phyloP scores from a whole-genome alignment of 2,113 vertebrate genomes.

The Cavia aperea region DNA sequence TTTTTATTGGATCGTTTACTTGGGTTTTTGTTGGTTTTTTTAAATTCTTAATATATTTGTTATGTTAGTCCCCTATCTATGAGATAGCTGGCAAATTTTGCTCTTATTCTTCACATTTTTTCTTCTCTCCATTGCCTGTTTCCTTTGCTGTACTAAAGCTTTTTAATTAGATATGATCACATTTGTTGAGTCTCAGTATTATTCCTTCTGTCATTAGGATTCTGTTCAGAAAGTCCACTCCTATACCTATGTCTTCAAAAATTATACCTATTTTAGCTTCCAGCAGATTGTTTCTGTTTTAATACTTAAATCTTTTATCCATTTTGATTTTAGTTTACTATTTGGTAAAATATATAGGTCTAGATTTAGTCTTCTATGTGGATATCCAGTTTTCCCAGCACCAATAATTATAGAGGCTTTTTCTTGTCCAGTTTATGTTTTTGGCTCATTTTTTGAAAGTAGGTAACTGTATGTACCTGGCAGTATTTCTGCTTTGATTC shows the following conservation, averaged over 20 bases:
- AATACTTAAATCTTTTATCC: background rate
- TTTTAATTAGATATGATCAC: background rate
- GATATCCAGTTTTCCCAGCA: background rate
- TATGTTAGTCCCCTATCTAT: background rate
- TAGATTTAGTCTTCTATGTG: background rate
- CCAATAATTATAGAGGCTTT: background rate
- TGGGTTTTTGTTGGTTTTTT: background rate
- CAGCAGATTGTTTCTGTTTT: background rate
- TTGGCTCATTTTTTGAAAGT: background rate
- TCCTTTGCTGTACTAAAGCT: background rate
- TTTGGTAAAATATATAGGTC: background rate
- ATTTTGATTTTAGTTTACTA: background rate
- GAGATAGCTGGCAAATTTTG: background rate
- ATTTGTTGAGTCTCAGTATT: background rate
- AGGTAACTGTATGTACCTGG: background rate
- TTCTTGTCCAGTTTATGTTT: background rate
- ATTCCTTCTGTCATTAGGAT: background rate
- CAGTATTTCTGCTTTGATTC: background rate
- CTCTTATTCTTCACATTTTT: background rate
- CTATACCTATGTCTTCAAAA: background rate
- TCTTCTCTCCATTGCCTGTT: background rate
- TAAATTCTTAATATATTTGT: background rate
- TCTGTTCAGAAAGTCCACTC: background rate
- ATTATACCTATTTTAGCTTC: background rate
- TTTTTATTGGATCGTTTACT: background rate